Evolutionary conservation across 1,140 invertebrate genomes (phyloP), one percentile per base, ranked within the genome.

Genomic region (Aculops lycopersici): DNA sequence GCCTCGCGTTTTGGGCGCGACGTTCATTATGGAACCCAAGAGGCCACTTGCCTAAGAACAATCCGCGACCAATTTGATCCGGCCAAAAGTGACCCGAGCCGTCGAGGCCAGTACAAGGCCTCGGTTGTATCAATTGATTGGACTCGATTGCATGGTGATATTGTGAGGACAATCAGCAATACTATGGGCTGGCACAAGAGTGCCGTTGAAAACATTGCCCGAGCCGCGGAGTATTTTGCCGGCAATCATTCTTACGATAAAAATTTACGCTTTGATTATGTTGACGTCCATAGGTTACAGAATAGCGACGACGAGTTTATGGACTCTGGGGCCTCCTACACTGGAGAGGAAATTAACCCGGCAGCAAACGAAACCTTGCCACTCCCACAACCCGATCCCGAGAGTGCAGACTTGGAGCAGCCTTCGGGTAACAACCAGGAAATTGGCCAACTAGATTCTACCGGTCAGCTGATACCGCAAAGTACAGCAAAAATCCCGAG

Each of bases 141-240:
- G 15, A 47, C 37, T 15, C 41, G 45, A 39, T 46, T 52, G 45
- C 21, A 51, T 36, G 46, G 47, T 40, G 45, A 51, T 21, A 50
- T 53, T 45, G 42, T 43, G 37, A 37, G 31, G 3, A 47, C 48
- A 36, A 47, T 53, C 16, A 40, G 49, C 21, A 41, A 48, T 40
- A 48, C 50, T 41, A 31, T 51, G 3, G 43, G 41, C 8, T 50
- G 46, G 48, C 50, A 52, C 38, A 36, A 40, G 21, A 20, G 44
- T 17, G 45, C 49, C n/a, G 43, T 52, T 24, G 43, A 47, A 16
- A 45, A 21, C 15, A 43, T 45, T 8, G 42, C 42, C 3, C 43
- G 39, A 17, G 36, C 43, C 19, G 19, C n/a, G 8, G 36, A 45
- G 35, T 16, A 40, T 14, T 35, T 45, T 13, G 38, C 37, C 17